These are phyloP conservation scores for Parasteatoda lunata DNA, from an alignment of 2,888 invertebrate species.

Conservation along the genomic window DNA sequence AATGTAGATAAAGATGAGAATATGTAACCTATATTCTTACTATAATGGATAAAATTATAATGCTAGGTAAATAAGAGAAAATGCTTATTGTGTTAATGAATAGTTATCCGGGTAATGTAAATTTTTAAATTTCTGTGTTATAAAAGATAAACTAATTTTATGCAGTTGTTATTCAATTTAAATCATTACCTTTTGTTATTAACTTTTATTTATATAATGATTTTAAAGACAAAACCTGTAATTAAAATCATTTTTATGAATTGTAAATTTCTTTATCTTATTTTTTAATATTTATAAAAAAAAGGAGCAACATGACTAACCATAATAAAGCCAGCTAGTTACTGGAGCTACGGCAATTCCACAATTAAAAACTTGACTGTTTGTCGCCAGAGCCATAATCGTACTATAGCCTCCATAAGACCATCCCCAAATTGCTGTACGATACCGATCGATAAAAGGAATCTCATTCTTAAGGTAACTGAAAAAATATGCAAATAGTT, in stretches of 20 bases:
- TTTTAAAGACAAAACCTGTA: neutral
- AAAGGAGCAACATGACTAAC: slow-evolving; percentile 77
- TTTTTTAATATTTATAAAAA: neutral
- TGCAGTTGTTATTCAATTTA: no score
- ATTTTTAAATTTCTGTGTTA: no score
- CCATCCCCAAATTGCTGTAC: slow-evolving; percentile 97
- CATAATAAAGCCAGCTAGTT: slow-evolving; percentile 95
- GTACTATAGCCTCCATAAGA: slow-evolving; percentile 97
- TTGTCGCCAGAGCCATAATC: slow-evolving; percentile 87
- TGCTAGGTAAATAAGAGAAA: no score
- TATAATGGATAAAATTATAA: no score
- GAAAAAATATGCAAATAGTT: neutral
- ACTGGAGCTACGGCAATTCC: slow-evolving; percentile 96
- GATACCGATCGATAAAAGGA: slow-evolving; percentile 89
- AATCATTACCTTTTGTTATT: no score
- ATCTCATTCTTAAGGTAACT: slow-evolving; percentile 87
- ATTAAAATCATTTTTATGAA: neutral
- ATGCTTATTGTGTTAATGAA: no score
- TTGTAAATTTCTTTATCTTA: neutral
- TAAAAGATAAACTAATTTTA: no score
- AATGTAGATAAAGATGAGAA: no score
- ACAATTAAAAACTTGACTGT: slow-evolving; percentile 91
- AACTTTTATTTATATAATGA: no score
- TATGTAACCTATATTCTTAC: no score
- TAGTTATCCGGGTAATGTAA: no score